Conservation (phyloP, 2,797 vertebrate species). For the Eptatretus atami region DNA sequence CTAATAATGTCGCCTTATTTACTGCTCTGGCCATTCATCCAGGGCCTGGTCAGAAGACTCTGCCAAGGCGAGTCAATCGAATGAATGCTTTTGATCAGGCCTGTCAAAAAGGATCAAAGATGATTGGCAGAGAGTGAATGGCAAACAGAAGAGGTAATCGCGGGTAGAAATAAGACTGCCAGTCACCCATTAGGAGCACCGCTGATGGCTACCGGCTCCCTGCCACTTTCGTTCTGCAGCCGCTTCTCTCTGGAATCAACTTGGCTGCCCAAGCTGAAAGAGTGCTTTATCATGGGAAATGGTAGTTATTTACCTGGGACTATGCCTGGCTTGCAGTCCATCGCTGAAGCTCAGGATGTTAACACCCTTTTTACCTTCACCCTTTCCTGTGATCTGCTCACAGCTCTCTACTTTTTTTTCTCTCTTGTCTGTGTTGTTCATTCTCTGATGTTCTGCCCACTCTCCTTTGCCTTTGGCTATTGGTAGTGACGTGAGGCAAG, state of each 20-base stretch:
- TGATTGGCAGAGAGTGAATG: slow-evolving; percentile 98
- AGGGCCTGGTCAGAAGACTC: slow-evolving; percentile 83
- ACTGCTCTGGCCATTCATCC: slow-evolving; percentile 61
- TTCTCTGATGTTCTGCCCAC: too few relatives aligned
- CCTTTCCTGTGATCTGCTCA: too few relatives aligned
- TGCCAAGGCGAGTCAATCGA: slow-evolving; percentile 65
- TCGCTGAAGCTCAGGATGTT: too few relatives aligned
- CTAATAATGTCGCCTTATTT: slow-evolving; percentile 99
- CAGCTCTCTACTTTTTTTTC: too few relatives aligned
- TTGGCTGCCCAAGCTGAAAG: slow-evolving; percentile 60
- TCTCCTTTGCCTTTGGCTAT: too few relatives aligned
- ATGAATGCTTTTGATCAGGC: slow-evolving; percentile 99
- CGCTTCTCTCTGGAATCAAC: slow-evolving; percentile 60
- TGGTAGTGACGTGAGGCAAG: too few relatives aligned
- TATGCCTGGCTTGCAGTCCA: slow-evolving; percentile 38
- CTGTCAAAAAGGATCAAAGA: slow-evolving; percentile 99
- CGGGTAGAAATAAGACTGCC: slow-evolving; percentile 87
- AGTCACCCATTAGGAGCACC: slow-evolving; percentile 87
- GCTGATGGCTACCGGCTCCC: slow-evolving; percentile 48
- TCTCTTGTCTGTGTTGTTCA: too few relatives aligned
- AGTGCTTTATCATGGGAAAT: slow-evolving; percentile 99
- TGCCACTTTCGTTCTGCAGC: slow-evolving; percentile 26
- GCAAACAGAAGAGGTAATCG: slow-evolving; percentile 83
- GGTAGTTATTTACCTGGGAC: slow-evolving; percentile 97
- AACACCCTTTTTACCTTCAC: too few relatives aligned